Base-by-base conservation (phyloP, 1,140 invertebrate genomes). In the Idris sp. region DNA sequence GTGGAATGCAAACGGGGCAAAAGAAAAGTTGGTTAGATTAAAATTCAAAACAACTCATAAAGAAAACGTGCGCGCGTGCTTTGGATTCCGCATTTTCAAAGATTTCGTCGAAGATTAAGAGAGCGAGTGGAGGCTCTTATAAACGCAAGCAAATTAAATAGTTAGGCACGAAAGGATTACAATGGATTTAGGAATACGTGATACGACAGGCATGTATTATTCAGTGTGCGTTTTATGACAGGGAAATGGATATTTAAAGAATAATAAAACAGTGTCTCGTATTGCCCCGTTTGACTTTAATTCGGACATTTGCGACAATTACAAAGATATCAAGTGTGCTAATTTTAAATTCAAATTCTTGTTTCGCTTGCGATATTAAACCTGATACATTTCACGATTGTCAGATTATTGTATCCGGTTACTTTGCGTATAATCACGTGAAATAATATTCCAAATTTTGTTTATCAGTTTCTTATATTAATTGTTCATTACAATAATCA, bases 161-260 rank as follows among this genome's bases (percentile, higher is more conserved):
- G 71, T 74, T 61, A 67, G 54, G 54, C 61, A 67, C 61, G 54
- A 15, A 61, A 67, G 61, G 61, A 67, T 74, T 74, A 74, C 61
- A 67, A 67, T 74, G 71, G 53, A 58, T 65, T 73, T 65, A 49
- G 46, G 46, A 58, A 58, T 53, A 59, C 69, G 69, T 49, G 69
- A 73, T 64, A 51, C 59, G 26, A 26, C 14, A n/a, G 26, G 7
- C 53, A 48, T 62, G 61, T 15, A 65, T 74, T 74, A 74, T 65
- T 59, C 69, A 72, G 38, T n/a, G 53, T 46, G 61, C 51, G 53
- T 62, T 40, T 74, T 59, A 56, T 62, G 38, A 40, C 54, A n/a
- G 19, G 2, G 6, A 56, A 61, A 74, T 74, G 61, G 59, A 74
- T 74, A 65, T 74, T 67, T 67, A 61, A 62, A 33, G 48, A 62